A percentile compares a stretch with the other conserved stretches of the same genome.
phyloP scores from a whole-genome alignment of 2,888 invertebrate genomes.

The Pseudanteris insignis region DNA sequence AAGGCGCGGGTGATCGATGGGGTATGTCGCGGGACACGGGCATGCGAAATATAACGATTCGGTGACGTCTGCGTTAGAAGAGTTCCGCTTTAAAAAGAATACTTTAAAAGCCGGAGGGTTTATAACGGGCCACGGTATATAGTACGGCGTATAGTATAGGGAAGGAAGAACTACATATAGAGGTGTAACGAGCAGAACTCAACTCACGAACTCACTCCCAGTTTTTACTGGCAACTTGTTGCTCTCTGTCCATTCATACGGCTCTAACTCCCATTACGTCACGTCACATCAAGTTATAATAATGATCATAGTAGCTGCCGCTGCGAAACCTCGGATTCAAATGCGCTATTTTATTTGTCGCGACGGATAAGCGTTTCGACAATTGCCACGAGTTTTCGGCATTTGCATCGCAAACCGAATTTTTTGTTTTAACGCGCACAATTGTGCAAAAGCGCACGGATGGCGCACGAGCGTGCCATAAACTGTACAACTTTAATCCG shows the following conservation, averaged over 20 bases:
- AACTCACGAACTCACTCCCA: conserved; percentile 67
- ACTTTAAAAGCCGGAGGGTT: conserved; percentile 67
- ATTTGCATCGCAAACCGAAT: conserved; percentile 18
- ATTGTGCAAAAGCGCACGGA: too few relatives aligned
- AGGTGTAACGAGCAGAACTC: conserved; percentile 67
- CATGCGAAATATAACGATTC: conserved; percentile 55
- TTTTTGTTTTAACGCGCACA: conserved; percentile 9
- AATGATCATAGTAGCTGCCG: conserved; percentile 62
- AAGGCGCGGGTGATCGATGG: conserved; percentile 51
- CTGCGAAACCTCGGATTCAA: conserved; percentile 33
- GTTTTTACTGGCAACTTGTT: conserved; percentile 68
- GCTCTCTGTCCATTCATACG: conserved; percentile 67
- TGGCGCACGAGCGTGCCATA: too few relatives aligned
- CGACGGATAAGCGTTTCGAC: conserved; percentile 39
- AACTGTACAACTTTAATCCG: conserved; percentile 20
- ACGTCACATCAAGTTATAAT: conserved; percentile 67
- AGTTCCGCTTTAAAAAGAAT: conserved; percentile 67
- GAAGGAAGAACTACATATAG: conserved; percentile 67
- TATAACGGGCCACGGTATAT: conserved; percentile 64
- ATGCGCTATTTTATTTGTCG: conserved; percentile 33
- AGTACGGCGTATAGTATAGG: conserved; percentile 62
- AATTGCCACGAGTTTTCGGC: conserved; percentile 39
- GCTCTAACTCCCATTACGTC: conserved; percentile 67
- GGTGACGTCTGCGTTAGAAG: conserved; percentile 62
- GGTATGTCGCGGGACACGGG: conserved; percentile 46